Evolutionary conservation across 2,888 invertebrate genomes (phyloP), one percentile per base, ranked within the genome.

Genomic region (Adelognathus sp.): DNA sequence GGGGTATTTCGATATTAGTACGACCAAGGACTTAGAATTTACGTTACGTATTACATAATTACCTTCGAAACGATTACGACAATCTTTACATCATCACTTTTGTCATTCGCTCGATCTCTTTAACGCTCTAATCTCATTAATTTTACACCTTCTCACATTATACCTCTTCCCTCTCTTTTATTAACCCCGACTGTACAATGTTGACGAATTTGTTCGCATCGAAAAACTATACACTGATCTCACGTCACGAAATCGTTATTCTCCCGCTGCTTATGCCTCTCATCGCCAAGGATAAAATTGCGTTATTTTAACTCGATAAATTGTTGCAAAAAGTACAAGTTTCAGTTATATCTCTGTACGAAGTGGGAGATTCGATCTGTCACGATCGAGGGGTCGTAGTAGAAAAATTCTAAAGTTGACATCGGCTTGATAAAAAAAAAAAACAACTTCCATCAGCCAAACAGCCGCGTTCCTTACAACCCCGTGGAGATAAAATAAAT

Each of bases 31-130:
- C 56, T 64, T 73, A 64, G 52, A 31, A 44, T 44, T 24, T 73
- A 58, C 4, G 46, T 64, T 73, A 73, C 64, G 64, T 64, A 73
- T 73, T 64, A 73, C 56, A 73, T 61, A 44, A 44, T 46, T 31
- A 31, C 18, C 27, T 56, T 36, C 56, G 24, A 33, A 21, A 14
- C 46, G 24, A 7, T 64, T 46, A 16, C 54, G 27, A 24, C 39
- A 54, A 72, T 63, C 46, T 50, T 63, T 33, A 44, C 54, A 56
- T 21, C 24, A 60, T 71, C 50, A 56, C 58, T 60, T 50, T 70
- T n/a, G 14, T 50, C 44, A 44, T 29, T 69, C 21, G 21, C 44
- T 56, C 56, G 18, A 44, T 67, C 69, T n/a, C n/a, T 33, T 16
- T 36, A 52, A 52, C 50, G 24, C n/a, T 29, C 46, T 64, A 63